Percentiles rank a stretch among this genome's conserved stretches.
Conservation (phyloP, 2,888 invertebrate species). For the Augiades crinisus region DNA sequence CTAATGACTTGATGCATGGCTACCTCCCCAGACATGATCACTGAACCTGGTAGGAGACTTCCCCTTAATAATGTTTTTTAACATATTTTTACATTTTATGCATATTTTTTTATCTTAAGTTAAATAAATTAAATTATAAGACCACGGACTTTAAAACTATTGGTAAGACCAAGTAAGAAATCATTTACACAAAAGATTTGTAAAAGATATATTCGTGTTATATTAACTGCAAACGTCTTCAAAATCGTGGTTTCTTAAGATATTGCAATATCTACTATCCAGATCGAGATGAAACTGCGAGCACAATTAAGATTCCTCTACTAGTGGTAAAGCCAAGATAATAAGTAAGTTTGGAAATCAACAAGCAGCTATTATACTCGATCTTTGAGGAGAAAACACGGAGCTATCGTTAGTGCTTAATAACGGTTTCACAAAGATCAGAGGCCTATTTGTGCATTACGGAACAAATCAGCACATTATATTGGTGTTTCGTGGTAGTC, state of each 20-base stretch:
- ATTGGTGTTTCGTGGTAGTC: slow-evolving; percentile 12
- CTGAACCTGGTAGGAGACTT: too few species aligned
- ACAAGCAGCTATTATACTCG: slow-evolving; percentile 32
- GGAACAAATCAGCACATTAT: slow-evolving; percentile 26
- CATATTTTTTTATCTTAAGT: too few species aligned
- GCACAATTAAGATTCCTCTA: slow-evolving; percentile 41
- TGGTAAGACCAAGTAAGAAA: too few species aligned
- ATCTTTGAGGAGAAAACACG: slow-evolving; percentile 38
- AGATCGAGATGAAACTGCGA: slow-evolving; percentile 31
- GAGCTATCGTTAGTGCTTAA: slow-evolving; percentile 36
- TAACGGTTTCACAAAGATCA: slow-evolving; percentile 38
- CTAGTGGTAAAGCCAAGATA: slow-evolving; percentile 30
- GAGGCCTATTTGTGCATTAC: slow-evolving; percentile 27
- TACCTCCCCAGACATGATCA: too few species aligned
- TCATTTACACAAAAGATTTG: too few species aligned
- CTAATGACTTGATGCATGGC: too few species aligned
- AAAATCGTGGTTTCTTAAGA: neutral
- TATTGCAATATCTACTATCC: slow-evolving; percentile 23
- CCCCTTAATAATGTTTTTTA: too few species aligned
- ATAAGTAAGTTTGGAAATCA: slow-evolving; percentile 43
- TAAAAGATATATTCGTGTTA: too few species aligned
- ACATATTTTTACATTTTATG: too few species aligned
- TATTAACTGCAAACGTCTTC: too few species aligned
- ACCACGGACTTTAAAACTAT: too few species aligned
- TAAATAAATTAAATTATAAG: too few species aligned